These are phyloP conservation scores for Todiramphus chloris DNA, from an alignment of 2,113 vertebrate species.

Conservation along the genomic window DNA sequence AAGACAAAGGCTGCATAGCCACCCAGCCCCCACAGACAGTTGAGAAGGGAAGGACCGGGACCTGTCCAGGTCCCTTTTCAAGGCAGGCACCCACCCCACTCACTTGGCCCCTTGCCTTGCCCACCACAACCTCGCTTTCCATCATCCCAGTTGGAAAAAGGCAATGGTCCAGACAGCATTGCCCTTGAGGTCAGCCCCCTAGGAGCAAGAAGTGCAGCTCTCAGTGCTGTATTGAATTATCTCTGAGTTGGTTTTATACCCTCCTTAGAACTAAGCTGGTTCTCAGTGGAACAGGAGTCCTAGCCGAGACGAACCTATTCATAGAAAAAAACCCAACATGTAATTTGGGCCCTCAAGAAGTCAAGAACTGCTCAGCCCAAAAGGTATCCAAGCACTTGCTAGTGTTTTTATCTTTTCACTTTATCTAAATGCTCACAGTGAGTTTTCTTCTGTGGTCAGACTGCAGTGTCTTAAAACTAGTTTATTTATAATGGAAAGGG, in stretches of 20 bases:
- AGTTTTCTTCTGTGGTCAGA: background rate
- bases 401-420: background rate
- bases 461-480: background rate
- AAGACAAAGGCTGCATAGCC: accelerated
- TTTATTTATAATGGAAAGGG: conserved; percentile 8
- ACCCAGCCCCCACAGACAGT: accelerated
- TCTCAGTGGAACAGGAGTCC: background rate
- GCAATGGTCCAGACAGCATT: background rate
- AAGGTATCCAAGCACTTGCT: background rate
- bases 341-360: background rate
- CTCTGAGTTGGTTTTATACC: background rate
- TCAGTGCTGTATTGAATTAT: background rate
- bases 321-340: background rate
- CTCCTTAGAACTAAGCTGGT: background rate
- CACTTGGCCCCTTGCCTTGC: background rate
- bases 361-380: background rate
- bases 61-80: background rate
- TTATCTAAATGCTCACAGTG: background rate
- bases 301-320: background rate
- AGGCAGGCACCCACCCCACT: accelerated
- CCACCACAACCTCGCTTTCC: background rate
- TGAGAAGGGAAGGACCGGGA: background rate
- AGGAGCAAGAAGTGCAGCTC: background rate
- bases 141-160: background rate
- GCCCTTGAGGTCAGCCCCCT: accelerated